Conservation (phyloP, 2,797 vertebrate species). For the Paratrypauchen microcephalus region DNA sequence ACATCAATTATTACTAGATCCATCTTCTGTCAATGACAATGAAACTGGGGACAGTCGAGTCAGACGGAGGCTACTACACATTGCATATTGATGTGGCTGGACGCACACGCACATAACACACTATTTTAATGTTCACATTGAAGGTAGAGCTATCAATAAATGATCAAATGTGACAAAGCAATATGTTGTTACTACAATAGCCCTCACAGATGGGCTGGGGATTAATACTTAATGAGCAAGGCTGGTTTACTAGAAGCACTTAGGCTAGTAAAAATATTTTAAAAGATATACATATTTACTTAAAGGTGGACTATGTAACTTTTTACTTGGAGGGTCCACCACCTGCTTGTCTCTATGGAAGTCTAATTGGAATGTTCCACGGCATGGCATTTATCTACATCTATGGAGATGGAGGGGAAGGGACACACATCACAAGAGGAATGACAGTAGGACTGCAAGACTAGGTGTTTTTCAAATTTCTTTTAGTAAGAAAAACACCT, state of each 20-base stretch:
- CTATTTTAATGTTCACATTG: constrained; percentile 19
- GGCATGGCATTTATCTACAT: too few relatives aligned
- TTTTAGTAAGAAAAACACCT: too few relatives aligned
- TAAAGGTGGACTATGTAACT: too few relatives aligned
- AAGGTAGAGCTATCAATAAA: constrained; percentile 35
- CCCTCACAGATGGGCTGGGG: neutral
- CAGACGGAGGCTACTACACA: constrained; percentile 18
- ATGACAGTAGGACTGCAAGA: too few relatives aligned
- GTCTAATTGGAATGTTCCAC: too few relatives aligned
- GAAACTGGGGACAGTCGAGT: constrained; percentile 21
- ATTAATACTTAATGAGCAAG: constrained; percentile 26
- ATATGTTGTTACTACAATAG: constrained; percentile 10
- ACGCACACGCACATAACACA: constrained; percentile 7
- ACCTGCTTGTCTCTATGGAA: too few relatives aligned
- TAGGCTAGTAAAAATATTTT: neutral
- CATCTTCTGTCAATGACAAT: constrained; percentile 49
- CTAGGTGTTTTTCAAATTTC: too few relatives aligned
- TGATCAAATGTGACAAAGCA: constrained; percentile 35
- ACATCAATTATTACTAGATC: constrained; percentile 61
- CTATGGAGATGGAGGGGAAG: too few relatives aligned
- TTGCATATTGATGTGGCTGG: constrained; percentile 30
- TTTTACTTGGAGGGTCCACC: too few relatives aligned
- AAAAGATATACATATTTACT: too few relatives aligned
- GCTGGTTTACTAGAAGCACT: constrained; percentile 7
- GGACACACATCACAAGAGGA: too few relatives aligned